Percentiles rank a stretch among this genome's conserved stretches.
phyloP scores from a whole-genome alignment of 92 coral and sea anemone genomes.

The Zoanthus gigantus region DNA sequence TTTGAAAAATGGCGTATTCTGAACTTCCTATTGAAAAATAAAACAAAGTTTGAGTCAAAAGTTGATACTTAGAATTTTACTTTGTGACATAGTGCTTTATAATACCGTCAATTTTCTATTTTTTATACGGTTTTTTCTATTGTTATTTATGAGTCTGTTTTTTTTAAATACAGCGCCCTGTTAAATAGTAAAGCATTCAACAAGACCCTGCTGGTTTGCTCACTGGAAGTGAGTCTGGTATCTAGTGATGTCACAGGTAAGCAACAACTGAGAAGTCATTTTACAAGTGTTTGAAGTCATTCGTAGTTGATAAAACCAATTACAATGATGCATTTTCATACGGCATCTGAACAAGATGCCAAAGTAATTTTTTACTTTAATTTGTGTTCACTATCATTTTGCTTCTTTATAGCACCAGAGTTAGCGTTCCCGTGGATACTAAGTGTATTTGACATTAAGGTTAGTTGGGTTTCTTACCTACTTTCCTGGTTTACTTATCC shows the following conservation, averaged over 20 bases:
- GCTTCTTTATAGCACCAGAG: constrained; percentile 8
- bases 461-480: background rate
- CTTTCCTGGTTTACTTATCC: background rate
- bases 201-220: constrained; percentile 65
- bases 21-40: no score
- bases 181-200: constrained; percentile 63
- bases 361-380: background rate
- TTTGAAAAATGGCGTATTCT: no score
- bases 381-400: background rate
- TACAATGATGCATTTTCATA: no score
- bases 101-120: no score
- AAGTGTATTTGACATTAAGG: constrained; percentile 29
- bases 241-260: constrained; percentile 1
- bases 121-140: no score
- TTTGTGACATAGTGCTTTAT: no score
- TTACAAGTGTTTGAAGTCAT: background rate
- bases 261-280: background rate
- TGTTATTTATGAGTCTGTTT: background rate
- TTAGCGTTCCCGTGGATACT: constrained; percentile 44
- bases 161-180: constrained; percentile 53
- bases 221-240: constrained; percentile 60
- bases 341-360: no score
- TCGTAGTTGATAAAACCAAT: no score
- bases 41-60: no score
- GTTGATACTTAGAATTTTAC: no score